Percentiles rank a stretch among this genome's conserved stretches.
Evolutionary conservation across 2,113 vertebrate species (phyloP).

Genomic region (Cavia porcellus): DNA sequence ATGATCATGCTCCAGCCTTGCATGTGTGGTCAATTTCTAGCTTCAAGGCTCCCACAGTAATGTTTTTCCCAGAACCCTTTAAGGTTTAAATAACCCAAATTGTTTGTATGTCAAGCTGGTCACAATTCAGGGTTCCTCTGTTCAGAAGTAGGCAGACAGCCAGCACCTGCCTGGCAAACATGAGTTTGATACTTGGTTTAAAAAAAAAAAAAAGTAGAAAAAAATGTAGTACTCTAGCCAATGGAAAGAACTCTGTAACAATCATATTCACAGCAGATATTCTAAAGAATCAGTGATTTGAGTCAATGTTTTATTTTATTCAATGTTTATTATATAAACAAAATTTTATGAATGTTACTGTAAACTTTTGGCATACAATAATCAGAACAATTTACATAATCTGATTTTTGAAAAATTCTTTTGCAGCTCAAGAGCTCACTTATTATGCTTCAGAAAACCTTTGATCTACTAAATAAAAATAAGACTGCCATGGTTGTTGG

Average conservation of each 20-base stretch:
- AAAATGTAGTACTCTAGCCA: background rate
- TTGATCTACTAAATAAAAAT: conserved; percentile 92
- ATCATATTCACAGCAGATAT: background rate
- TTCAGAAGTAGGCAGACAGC: background rate
- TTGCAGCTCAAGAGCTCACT: conserved; percentile 94
- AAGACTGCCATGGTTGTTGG: conserved; percentile 82
- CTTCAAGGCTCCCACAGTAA: background rate
- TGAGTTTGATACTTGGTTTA: too few species aligned
- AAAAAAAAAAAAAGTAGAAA: background rate
- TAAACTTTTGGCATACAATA: conserved; percentile 49
- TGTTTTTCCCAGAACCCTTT: background rate
- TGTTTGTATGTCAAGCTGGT: background rate
- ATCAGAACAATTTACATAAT: conserved; percentile 29
- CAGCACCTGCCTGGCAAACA: too few species aligned
- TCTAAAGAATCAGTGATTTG: background rate
- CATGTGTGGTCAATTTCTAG: too few species aligned
- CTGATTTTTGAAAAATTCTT: conserved; percentile 73
- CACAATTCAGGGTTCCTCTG: background rate
- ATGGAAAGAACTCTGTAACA: background rate
- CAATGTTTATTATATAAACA: background rate
- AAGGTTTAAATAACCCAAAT: background rate
- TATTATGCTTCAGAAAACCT: conserved; percentile 94
- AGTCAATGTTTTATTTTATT: background rate
- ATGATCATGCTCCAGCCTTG: too few species aligned
- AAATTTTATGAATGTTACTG: conserved; percentile 4